Base-by-base conservation (phyloP, 2,888 invertebrate genomes). In the Mechanitis messenoides region DNA sequence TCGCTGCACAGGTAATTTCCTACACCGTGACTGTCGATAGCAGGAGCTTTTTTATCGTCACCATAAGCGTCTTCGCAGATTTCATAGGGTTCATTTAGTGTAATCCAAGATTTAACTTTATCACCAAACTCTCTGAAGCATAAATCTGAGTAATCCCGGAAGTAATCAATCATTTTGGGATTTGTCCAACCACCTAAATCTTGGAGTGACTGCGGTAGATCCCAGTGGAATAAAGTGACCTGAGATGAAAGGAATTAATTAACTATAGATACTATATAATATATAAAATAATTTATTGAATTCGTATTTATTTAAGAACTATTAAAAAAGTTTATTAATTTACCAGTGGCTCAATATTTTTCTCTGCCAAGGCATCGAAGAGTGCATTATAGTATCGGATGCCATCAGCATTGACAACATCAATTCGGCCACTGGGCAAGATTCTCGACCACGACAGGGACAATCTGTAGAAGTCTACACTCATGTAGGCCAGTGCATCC, bases 181-280 rank as follows among this genome's bases (percentile, higher is more conserved):
- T 92, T 92, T 0, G 91, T 78, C 90, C 91, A 92, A 31, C 92
- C 92, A 55, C 91, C 91, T 7, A 90, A 75, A 73, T 92, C 85
- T 88, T 91, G 91, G 1, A 93, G 80, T 1, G 81, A 70, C 79
- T 92, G 91, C 0, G 93, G 93, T 64, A 93, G 81, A 76, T 94
- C 93, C 93, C 93, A 93, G 71, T 94, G 93, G 83, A 93, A 93
- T 55, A 94, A 74, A 0, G 93, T 93, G 1, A 93, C 92, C 91
- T 91, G 79, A 53, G 33, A 33, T 38, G 20, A 57, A 60, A 33
- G 3, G 31, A 45, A 31, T 28, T 31, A 28, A 11, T 28, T 3
- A 50, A 31, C 9, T 50, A 31, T 50, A 5, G 35, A 35, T 35
- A 35, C 28, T 50, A 9, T 50, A 50, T 50, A 28, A 31, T 31